phyloP scores from a whole-genome alignment of 2,888 invertebrate genomes.

The Xestia ashworthii region DNA sequence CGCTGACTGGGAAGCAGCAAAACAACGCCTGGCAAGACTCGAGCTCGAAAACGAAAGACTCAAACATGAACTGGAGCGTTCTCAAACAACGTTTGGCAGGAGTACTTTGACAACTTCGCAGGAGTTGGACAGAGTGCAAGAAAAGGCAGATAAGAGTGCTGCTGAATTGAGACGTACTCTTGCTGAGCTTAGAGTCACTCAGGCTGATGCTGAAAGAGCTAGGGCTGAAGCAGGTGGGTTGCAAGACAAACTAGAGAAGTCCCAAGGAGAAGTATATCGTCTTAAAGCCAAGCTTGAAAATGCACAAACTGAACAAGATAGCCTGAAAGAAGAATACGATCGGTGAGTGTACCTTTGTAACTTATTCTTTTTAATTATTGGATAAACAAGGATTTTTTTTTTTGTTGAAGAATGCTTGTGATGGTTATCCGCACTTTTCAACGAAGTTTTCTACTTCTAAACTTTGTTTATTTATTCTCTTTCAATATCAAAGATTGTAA shows the following conservation, averaged over 20 bases:
- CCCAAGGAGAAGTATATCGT: constrained; percentile 98
- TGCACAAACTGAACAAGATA: constrained; percentile 98
- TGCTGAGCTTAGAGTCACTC: constrained; percentile 97
- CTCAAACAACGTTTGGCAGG: constrained; percentile 95
- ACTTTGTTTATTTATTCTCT: constrained; percentile 40
- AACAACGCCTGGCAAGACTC: constrained; percentile 95
- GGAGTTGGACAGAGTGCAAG: constrained; percentile 95
- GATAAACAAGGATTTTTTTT: neutral
- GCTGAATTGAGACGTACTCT: constrained; percentile 96
- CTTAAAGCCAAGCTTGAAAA: constrained; percentile 98
- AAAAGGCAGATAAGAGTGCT: constrained; percentile 95
- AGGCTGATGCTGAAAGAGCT: constrained; percentile 97
- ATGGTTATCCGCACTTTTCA: constrained; percentile 5
- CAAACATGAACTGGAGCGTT: constrained; percentile 95
- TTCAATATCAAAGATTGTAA: constrained; percentile 26
- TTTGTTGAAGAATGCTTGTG: constrained; percentile 16
- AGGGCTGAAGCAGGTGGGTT: constrained; percentile 95
- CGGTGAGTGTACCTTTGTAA: constrained; percentile 79
- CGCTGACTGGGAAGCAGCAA: constrained; percentile 96
- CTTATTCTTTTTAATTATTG: constrained; percentile 2
- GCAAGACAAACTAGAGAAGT: constrained; percentile 98
- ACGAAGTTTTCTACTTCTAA: constrained; percentile 28
- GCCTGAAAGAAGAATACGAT: constrained; percentile 97
- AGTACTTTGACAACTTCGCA: constrained; percentile 95
- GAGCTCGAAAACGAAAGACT: constrained; percentile 98